Percentiles rank a stretch among this genome's conserved stretches.
Evolutionary conservation across 2,888 invertebrate species (phyloP).

Genomic region (Microchrysa polita): DNA sequence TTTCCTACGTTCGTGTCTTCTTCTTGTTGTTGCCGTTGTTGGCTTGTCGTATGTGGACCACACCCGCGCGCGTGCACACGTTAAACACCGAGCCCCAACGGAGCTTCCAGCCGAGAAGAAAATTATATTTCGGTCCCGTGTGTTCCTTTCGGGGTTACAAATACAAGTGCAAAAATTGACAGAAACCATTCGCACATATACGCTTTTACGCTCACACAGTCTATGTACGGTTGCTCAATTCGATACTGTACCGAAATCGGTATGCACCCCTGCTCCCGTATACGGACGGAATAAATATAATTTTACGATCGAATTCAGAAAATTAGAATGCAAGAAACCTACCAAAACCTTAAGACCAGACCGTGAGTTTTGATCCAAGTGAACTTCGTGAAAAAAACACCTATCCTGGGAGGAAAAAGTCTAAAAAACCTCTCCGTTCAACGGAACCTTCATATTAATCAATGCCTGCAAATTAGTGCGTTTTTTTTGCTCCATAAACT

Average conservation of each 20-base stretch:
- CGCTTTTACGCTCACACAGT: slow-evolving; percentile 31
- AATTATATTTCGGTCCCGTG: slow-evolving; percentile 39
- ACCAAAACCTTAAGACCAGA: not conserved
- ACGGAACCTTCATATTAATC: not conserved
- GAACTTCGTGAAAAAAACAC: too few relatives aligned
- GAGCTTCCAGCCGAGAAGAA: slow-evolving; percentile 42
- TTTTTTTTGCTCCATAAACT: not conserved
- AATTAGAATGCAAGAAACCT: slow-evolving; percentile 11
- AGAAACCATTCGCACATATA: slow-evolving; percentile 39
- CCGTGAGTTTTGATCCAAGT: not conserved
- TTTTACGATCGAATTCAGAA: slow-evolving; percentile 29
- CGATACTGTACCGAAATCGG: slow-evolving; percentile 28
- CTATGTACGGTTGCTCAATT: slow-evolving; percentile 31
- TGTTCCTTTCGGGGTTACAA: slow-evolving; percentile 34
- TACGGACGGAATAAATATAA: not conserved
- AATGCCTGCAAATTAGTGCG: not conserved
- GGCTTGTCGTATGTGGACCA: slow-evolving; percentile 56
- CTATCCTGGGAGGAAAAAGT: too few relatives aligned
- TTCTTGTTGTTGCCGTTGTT: slow-evolving; percentile 9
- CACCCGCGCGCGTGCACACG: slow-evolving; percentile 64
- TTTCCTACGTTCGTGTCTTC: slow-evolving; percentile 23
- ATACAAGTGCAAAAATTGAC: slow-evolving; percentile 39
- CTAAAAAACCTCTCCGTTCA: not conserved
- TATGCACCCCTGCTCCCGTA: slow-evolving; percentile 23
- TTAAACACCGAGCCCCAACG: slow-evolving; percentile 48